Evolutionary conservation across 1,140 invertebrate species (phyloP).

Genomic region (Augochlora pura): DNA sequence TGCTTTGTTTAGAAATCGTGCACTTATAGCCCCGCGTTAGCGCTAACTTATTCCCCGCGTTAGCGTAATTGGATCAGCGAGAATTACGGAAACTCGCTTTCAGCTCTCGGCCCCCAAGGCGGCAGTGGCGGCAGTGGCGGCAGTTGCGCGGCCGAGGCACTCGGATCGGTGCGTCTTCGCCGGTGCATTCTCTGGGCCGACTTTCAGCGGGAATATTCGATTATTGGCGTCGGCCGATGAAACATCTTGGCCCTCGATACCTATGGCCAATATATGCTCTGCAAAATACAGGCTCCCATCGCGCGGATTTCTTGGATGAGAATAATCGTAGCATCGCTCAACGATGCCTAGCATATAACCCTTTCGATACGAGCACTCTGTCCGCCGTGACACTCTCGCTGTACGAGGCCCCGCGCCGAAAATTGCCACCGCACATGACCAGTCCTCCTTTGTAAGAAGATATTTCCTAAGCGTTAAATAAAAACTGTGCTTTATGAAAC

Average conservation of each 20-base stretch:
- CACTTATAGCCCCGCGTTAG: constrained; percentile 53
- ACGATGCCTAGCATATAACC: too few species aligned
- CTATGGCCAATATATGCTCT: background rate
- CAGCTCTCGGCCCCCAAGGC: constrained; percentile 47
- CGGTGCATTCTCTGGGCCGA: background rate
- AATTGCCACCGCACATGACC: too few species aligned
- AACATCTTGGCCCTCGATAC: background rate
- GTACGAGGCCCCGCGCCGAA: too few species aligned
- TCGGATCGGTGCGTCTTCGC: constrained; percentile 35
- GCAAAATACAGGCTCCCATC: too few species aligned
- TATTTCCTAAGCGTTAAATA: too few species aligned
- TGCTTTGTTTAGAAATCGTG: constrained; percentile 72
- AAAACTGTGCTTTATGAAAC: too few species aligned
- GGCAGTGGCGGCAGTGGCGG: constrained; percentile 39
- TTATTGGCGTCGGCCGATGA: constrained; percentile 21
- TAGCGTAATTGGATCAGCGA: constrained; percentile 69
- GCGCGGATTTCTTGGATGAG: too few species aligned
- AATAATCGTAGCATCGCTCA: too few species aligned
- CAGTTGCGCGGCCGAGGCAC: constrained; percentile 33
- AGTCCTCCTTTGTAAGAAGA: too few species aligned
- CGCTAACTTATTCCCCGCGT: constrained; percentile 67
- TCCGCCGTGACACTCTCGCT: too few species aligned
- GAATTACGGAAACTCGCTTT: constrained; percentile 68
- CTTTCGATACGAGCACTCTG: too few species aligned
- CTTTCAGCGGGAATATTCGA: constrained; percentile 23